phyloP scores from a whole-genome alignment of 2,113 vertebrate genomes.

The Parus major region DNA sequence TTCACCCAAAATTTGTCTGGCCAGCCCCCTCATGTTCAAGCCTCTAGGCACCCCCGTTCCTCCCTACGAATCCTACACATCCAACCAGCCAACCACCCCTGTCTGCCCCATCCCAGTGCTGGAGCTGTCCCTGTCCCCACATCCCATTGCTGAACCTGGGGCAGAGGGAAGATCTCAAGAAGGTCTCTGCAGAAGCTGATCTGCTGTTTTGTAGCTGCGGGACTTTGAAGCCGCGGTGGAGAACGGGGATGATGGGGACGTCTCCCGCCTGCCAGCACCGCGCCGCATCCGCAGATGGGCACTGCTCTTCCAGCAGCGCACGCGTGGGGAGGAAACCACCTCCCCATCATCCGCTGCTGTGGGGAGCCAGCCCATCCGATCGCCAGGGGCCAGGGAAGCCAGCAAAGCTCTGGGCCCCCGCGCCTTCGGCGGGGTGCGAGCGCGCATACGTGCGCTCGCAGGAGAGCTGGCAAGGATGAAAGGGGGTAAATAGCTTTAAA shows the following conservation, averaged over 20 bases:
- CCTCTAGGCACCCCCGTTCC: not conserved
- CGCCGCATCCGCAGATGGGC: not conserved
- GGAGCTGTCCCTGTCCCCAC: not conserved
- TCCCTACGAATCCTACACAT: not conserved
- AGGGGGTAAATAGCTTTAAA: constrained; percentile 39
- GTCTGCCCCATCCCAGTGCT: not conserved
- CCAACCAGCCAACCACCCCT: accelerated
- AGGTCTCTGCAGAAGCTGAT: not conserved
- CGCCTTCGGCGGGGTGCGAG: not conserved
- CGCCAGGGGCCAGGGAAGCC: not conserved
- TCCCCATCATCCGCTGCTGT: not conserved
- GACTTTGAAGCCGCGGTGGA: accelerated
- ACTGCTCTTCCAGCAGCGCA: not conserved
- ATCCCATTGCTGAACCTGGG: not conserved
- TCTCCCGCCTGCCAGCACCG: not conserved
- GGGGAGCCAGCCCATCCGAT: not conserved
- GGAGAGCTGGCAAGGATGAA: not conserved
- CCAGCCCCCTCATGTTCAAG: accelerated
- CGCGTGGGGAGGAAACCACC: not conserved
- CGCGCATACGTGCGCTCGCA: accelerated
- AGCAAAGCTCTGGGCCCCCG: not conserved
- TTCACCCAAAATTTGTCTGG: not conserved
- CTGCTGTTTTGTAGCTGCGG: not conserved
- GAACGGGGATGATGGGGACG: not conserved
- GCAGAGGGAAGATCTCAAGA: not conserved